Conservation (phyloP, 2,797 vertebrate species). For the Sebastes itinus region DNA sequence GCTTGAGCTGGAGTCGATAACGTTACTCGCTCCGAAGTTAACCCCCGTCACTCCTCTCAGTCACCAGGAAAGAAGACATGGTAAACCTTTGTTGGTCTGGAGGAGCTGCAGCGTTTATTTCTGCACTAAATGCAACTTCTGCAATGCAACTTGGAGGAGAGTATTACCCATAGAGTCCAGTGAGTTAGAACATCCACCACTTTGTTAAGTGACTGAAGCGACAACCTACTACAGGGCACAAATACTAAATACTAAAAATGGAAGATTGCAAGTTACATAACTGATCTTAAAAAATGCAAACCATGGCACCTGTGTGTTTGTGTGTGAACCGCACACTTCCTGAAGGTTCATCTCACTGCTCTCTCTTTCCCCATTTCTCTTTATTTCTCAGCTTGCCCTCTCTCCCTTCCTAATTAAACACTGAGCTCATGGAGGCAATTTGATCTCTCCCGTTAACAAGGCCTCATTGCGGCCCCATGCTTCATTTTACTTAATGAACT, state of each 20-base stretch:
- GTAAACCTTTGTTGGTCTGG: no score
- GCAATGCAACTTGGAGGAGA: no score
- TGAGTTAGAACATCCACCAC: no score
- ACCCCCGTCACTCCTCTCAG: no score
- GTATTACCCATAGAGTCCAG: no score
- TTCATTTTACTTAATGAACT: slow-evolving; percentile 58
- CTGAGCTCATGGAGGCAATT: slow-evolving; percentile 34
- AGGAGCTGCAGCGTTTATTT: no score
- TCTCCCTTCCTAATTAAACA: slow-evolving; percentile 38
- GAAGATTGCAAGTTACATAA: neutral
- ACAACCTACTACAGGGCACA: neutral
- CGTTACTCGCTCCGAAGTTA: no score
- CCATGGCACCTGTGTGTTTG: neutral
- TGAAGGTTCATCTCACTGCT: neutral
- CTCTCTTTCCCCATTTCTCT: neutral
- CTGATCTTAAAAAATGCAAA: neutral
- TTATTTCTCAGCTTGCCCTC: slow-evolving; percentile 4
- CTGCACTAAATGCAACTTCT: no score
- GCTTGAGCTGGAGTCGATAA: no score
- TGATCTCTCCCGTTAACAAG: slow-evolving; percentile 45
- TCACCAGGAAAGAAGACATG: no score
- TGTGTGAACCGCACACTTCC: neutral
- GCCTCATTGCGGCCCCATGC: slow-evolving; percentile 44
- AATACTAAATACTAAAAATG: neutral
- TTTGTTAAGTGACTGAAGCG: neutral